Evolutionary conservation across 1,140 invertebrate species (phyloP).

Genomic region (Drosophila mayri): DNA sequence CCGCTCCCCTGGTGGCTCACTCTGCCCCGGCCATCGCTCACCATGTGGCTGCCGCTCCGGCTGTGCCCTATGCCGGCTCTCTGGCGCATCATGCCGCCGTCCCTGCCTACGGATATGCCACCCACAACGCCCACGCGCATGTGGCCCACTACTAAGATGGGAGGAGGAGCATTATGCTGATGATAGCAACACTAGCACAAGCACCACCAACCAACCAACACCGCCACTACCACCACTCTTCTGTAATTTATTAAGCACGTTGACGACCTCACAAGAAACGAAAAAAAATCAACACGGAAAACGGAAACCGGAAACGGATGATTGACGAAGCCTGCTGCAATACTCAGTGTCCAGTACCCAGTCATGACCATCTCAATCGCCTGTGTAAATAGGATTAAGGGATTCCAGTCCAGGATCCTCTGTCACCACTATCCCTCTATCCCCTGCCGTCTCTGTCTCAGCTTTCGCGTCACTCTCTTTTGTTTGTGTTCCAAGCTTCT

Average conservation of each 20-base stretch:
- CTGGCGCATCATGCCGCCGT: constrained; percentile 78
- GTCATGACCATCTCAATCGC: constrained; percentile 37
- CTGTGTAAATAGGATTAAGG: constrained; percentile 50
- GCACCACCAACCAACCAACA: constrained; percentile 86
- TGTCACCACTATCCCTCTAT: constrained; percentile 38
- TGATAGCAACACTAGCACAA: constrained; percentile 17
- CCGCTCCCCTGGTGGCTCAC: constrained; percentile 61
- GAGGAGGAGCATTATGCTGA: constrained; percentile 6
- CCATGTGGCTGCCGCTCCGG: constrained; percentile 76
- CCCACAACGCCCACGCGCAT: constrained; percentile 77
- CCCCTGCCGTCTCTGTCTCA: constrained; percentile 64
- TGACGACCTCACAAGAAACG: constrained; percentile 83
- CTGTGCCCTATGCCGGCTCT: constrained; percentile 66
- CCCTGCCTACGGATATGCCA: constrained; percentile 72
- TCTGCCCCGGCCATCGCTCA: constrained; percentile 67
- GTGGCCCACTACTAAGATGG: constrained; percentile 73
- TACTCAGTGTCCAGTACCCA: constrained; percentile 95
- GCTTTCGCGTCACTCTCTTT: constrained; percentile 74
- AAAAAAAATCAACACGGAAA: constrained; percentile 88
- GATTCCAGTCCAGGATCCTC: constrained; percentile 21
- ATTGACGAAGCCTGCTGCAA: constrained; percentile 86
- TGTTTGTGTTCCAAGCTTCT: constrained; percentile 55
- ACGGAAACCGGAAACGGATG: constrained; percentile 88
- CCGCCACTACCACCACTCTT: constrained; percentile 88
- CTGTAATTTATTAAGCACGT: constrained; percentile 96